A percentile compares a stretch with the other conserved stretches of the same genome.
These are phyloP conservation scores for Ectobius pallidus DNA, from an alignment of 2,888 invertebrate genomes.

Conservation along the genomic window DNA sequence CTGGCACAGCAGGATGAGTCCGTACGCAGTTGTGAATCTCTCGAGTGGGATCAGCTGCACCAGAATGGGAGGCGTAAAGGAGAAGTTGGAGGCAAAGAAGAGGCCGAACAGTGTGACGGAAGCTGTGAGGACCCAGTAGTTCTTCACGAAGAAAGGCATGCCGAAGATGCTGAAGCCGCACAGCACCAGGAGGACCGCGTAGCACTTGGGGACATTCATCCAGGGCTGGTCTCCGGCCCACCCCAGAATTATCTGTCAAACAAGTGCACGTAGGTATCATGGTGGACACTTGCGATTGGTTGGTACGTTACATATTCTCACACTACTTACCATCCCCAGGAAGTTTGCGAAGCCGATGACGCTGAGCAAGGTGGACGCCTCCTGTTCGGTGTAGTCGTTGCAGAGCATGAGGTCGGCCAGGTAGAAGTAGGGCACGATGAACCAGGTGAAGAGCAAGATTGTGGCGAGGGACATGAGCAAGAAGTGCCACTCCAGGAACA, in stretches of 20 bases:
- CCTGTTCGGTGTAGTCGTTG: slow-evolving; percentile 71
- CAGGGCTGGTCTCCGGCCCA: slow-evolving; percentile 87
- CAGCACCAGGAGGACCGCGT: slow-evolving; percentile 75
- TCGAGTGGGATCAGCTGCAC: slow-evolving; percentile 89
- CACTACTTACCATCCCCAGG: slow-evolving; percentile 77
- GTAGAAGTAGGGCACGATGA: slow-evolving; percentile 95
- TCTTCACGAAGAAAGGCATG: slow-evolving; percentile 62
- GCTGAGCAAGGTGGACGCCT: slow-evolving; percentile 81
- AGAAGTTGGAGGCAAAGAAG: slow-evolving; percentile 90
- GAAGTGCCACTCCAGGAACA: slow-evolving; percentile 79
- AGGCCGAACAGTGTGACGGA: slow-evolving; percentile 78
- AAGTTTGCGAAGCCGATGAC: slow-evolving; percentile 90
- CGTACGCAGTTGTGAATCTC: slow-evolving; percentile 91
- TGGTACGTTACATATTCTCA: no score
- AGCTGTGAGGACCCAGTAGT: slow-evolving; percentile 59
- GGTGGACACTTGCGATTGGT: no score
- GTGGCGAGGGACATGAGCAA: slow-evolving; percentile 84
- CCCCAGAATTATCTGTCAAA: slow-evolving; percentile 73
- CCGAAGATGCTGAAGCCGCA: slow-evolving; percentile 68
- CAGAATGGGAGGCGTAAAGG: slow-evolving; percentile 87
- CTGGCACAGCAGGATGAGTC: slow-evolving; percentile 85
- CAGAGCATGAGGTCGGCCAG: slow-evolving; percentile 82
- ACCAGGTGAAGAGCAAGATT: slow-evolving; percentile 89
- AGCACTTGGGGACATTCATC: slow-evolving; percentile 82
- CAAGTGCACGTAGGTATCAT: no score